Evolutionary conservation across 2,113 vertebrate genomes (phyloP).

Genomic region (Pseudolaguvia tuberculata): DNA sequence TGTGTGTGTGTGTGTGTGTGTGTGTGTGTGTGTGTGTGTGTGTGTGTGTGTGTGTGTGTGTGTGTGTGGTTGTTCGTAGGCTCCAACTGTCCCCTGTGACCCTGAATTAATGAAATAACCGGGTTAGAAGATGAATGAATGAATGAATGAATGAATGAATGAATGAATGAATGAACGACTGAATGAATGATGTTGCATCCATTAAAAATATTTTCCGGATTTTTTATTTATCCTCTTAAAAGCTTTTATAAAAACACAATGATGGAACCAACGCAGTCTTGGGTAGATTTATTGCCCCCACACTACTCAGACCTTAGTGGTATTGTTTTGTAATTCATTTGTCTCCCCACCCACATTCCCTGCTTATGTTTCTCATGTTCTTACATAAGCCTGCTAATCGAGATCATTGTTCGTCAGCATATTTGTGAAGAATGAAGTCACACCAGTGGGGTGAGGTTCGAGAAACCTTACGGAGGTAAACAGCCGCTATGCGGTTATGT

Average conservation of each 20-base stretch:
- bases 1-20: too few species aligned
- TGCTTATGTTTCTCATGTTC: constrained; percentile 25
- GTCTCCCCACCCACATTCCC: constrained; percentile 15
- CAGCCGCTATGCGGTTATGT: not conserved
- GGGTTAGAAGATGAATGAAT: too few species aligned
- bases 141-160: too few species aligned
- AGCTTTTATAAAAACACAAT: constrained; percentile 22
- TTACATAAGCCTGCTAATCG: constrained; percentile 10
- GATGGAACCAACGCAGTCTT: not conserved
- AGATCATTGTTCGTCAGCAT: constrained; percentile 13
- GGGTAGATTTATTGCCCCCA: constrained; percentile 2
- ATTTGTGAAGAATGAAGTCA: constrained; percentile 24
- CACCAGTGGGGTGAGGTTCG: constrained; percentile 1
- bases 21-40: too few species aligned
- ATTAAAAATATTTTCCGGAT: too few species aligned
- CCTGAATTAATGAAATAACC: too few species aligned
- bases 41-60: too few species aligned
- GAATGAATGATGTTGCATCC: too few species aligned
- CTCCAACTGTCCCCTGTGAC: too few species aligned
- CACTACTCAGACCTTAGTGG: not conserved
- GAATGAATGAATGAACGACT: too few species aligned
- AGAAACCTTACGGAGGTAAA: constrained; percentile 9
- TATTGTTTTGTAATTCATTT: constrained; percentile 13
- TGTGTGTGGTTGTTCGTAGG: too few species aligned
- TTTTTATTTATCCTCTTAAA: not conserved